Conservation (phyloP, 2,888 invertebrate genomes). For the Yponomeuta plumbellus region DNA sequence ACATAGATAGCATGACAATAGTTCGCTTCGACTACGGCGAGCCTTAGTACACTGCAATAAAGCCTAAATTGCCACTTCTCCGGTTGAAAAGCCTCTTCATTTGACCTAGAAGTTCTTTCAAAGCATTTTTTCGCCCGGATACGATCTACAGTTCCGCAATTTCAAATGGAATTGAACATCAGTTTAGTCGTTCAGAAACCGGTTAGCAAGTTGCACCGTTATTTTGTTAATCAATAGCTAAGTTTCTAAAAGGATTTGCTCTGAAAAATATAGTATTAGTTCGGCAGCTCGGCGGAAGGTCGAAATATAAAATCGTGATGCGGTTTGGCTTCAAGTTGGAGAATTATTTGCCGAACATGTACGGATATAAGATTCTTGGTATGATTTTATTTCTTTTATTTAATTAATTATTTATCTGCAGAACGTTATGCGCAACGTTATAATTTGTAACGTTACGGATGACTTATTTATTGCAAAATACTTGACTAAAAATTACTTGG, state of each 20-base stretch:
- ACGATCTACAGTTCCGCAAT: neutral
- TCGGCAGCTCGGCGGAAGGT: conserved; percentile 7
- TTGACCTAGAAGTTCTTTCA: neutral
- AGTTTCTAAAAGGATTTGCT: no score
- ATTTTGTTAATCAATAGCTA: no score
- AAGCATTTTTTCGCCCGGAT: neutral
- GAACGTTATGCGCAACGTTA: no score
- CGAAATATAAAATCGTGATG: conserved; percentile 31
- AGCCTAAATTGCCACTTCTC: neutral
- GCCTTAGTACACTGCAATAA: neutral
- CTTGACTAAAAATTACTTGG: no score
- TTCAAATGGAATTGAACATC: conserved; percentile 1
- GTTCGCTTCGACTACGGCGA: neutral
- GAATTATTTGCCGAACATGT: conserved; percentile 44
- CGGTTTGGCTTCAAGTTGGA: conserved; percentile 42
- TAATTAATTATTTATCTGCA: neutral
- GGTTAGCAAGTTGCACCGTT: no score
- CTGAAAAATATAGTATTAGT: no score
- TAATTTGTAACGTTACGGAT: no score
- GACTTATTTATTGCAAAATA: no score
- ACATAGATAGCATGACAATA: neutral
- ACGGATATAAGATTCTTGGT: conserved; percentile 59
- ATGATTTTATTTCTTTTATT: conserved; percentile 18
- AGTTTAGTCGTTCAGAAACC: neutral
- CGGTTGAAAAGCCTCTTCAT: neutral